Evolutionary conservation across 1,140 invertebrate species (phyloP).

Genomic region (Papilio polyxenes): DNA sequence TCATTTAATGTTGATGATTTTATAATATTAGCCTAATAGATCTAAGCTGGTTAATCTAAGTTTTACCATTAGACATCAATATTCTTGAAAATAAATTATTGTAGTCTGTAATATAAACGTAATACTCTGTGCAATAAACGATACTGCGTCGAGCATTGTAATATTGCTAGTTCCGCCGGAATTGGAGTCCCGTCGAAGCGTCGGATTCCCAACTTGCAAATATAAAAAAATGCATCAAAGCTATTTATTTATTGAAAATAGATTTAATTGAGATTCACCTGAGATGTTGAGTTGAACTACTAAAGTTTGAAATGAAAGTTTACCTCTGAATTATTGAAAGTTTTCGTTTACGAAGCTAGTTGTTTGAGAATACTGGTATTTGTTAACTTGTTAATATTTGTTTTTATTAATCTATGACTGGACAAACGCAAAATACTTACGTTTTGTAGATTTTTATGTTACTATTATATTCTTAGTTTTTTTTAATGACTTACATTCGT

Average conservation of each 20-base stretch:
- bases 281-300: not conserved
- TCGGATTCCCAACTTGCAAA: conserved; percentile 1
- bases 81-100: not conserved
- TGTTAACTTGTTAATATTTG: not conserved
- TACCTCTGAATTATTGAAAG: conserved; percentile 12
- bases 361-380: not conserved
- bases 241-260: conserved; percentile 34
- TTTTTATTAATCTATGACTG: not conserved
- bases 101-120: not conserved
- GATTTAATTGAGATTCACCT: conserved; percentile 26
- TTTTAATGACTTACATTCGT: too few species aligned
- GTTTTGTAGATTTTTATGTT: too few species aligned
- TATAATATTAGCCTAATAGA: not conserved
- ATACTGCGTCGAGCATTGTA: conserved; percentile 33
- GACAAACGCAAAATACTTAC: not conserved
- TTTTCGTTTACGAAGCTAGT: not conserved
- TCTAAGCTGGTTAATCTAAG: not conserved
- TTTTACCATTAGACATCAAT: not conserved
- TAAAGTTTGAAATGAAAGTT: not conserved
- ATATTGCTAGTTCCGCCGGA: conserved; percentile 34
- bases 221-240: conserved; percentile 28
- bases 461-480: too few species aligned
- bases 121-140: conserved; percentile 33
- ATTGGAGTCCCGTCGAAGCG: conserved; percentile 2
- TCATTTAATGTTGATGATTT: not conserved